These are phyloP conservation scores for Melitaea athalia DNA, from an alignment of 2,888 invertebrate species.

Conservation along the genomic window DNA sequence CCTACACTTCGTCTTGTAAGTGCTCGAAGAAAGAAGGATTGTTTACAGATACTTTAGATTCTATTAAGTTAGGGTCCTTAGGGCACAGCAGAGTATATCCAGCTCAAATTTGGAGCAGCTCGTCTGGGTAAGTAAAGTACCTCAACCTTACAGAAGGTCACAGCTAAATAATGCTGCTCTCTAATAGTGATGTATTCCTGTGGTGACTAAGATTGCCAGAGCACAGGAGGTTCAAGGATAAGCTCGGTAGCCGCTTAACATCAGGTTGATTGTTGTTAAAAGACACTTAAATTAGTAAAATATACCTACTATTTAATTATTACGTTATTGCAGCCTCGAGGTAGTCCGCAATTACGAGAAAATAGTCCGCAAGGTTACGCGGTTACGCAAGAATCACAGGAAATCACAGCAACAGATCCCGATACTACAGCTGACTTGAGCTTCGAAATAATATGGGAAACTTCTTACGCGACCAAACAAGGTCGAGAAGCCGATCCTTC, in stretches of 20 bases:
- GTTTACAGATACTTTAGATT: not conserved
- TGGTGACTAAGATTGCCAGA: too few relatives aligned
- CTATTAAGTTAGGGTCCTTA: too few relatives aligned
- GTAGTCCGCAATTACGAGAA: constrained; percentile 78
- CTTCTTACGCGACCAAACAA: constrained; percentile 82
- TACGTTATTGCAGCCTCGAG: constrained; percentile 61
- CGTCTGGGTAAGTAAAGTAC: too few relatives aligned
- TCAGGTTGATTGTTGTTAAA: too few relatives aligned
- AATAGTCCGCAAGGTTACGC: constrained; percentile 68
- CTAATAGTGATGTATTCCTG: too few relatives aligned
- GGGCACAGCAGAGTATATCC: too few relatives aligned
- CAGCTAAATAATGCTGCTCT: too few relatives aligned
- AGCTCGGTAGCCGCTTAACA: too few relatives aligned
- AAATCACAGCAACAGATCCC: constrained; percentile 81
- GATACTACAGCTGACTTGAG: constrained; percentile 82
- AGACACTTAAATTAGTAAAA: not conserved
- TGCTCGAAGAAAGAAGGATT: not conserved
- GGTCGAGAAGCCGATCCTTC: constrained; percentile 62
- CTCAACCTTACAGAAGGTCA: too few relatives aligned
- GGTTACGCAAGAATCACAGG: constrained; percentile 61
- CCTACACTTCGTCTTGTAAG: constrained; percentile 85
- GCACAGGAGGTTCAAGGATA: too few relatives aligned
- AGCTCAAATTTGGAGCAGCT: too few relatives aligned
- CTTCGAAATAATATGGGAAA: constrained; percentile 83
- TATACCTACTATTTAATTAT: not conserved